Base-by-base conservation (phyloP, 2,888 invertebrate species). In the Lithodes maja region DNA sequence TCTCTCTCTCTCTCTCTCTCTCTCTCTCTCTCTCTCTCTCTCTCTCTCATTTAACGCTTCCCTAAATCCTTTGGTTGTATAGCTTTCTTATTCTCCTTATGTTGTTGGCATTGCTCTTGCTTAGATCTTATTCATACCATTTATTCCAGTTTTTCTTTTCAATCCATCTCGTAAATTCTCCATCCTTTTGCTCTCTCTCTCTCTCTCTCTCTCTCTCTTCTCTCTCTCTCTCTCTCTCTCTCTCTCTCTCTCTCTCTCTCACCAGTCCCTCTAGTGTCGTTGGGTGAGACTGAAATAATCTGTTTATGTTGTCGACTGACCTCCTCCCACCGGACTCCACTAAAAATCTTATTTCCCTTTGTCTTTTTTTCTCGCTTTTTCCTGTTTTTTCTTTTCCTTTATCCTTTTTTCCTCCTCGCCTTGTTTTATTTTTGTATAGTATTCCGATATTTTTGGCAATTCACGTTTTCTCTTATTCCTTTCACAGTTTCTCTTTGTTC, bases 281-380 rank as follows among this genome's bases (percentile, higher is more conserved):
- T 61, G 61, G 12, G 61, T 61, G 61, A 12, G 12, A 61, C 5
- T 61, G 61, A 12, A 61, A 61, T 61, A 61, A 61, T 61, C 61
- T 61, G 61, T 61, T 61, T 61, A 61, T 61, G 12, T 61, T 61
- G 61, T 61, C 61, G 12, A 61, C 5, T 61, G 61, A 61, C 5
- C 61, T n/a, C 2, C 3, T 53, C 54, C n/a, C 54, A 7, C 53
- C 54, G 1, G 17, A 3, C 79, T 17, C 54, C n/a, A 12, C 78
- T 55, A 15, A 2, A n/a, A 53, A 12, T n/a, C 79, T 79, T 50
- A 3, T 15, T 71, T 33, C 15, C n/a, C 61, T 82, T 68, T 82
- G 61, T 77, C 74, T 53, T 49, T 77, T 61, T 61, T 3, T 33
- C 85, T 61, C n/a, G n/a, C 78, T 54, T 52, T 61, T 61, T 55